Percentiles rank a stretch among this genome's conserved stretches.
phyloP scores from a whole-genome alignment of 2,888 invertebrate species.

The Hirtodrosophila histrioides region DNA sequence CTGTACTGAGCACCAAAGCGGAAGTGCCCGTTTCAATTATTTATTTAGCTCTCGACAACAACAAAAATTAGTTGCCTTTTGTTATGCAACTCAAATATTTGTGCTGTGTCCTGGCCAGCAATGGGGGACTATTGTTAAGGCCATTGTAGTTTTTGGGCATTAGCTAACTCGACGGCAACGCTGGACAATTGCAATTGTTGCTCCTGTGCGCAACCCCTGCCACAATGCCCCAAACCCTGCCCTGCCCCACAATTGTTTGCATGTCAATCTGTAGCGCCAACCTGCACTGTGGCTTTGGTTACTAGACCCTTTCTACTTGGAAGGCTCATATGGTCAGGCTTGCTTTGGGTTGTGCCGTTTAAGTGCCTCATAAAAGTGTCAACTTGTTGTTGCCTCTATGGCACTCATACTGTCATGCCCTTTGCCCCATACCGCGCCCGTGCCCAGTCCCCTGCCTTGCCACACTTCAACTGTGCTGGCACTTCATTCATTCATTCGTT shows the following conservation, averaged over 20 bases:
- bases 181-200: conserved; percentile 77
- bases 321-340: conserved; percentile 54
- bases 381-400: conserved; percentile 73
- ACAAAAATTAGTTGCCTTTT: conserved; percentile 71
- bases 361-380: conserved; percentile 82
- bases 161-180: conserved; percentile 24
- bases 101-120: conserved; percentile 36
- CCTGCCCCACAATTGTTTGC: conserved; percentile 63
- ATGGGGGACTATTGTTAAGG: conserved; percentile 47
- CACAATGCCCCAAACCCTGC: too few species aligned
- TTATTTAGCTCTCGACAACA: conserved; percentile 61
- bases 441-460: neutral
- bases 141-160: conserved; percentile 58
- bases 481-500: conserved; percentile 63
- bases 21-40: conserved; percentile 76
- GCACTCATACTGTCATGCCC: conserved; percentile 52
- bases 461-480: conserved; percentile 44
- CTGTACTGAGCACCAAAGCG: conserved; percentile 46
- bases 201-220: conserved; percentile 40
- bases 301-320: conserved; percentile 4
- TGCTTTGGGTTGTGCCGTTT: conserved; percentile 78
- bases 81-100: conserved; percentile 69
- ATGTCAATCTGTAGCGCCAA: conserved; percentile 66
- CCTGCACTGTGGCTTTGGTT: conserved; percentile 50
- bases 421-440: conserved; percentile 17